Base-by-base conservation (phyloP, 2,888 invertebrate species). In the Pseudococcus longispinus region DNA sequence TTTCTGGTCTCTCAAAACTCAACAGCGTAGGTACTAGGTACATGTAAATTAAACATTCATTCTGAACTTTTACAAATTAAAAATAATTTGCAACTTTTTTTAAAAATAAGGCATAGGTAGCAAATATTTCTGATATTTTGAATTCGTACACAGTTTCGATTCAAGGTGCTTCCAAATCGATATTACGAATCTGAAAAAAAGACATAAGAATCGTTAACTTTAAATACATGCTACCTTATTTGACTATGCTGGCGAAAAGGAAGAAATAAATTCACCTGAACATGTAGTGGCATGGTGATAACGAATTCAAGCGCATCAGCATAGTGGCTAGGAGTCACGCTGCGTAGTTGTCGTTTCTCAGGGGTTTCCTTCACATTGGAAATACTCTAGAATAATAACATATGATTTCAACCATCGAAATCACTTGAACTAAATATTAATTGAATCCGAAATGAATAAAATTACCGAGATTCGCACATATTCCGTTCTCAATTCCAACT, bases 231-330 rank as follows among this genome's bases (percentile, higher is more conserved):
- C n/a, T n/a, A n/a, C n/a, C 37, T 37, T 8, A 46, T 13, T 46
- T 13, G 3, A 46, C 55, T 0, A 23, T 6, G 9, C 9, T 32
- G 37, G 8, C 37, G 9, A 37, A 37, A 2, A 32, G 15, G 74
- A 18, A 32, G 29, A 74, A 37, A 37, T 77, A 37, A 77, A 9
- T 18, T 20, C 77, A 70, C 85, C 85, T 70, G 85, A 70, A 85
- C 70, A 85, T 85, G 65, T n/a, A 65, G 74, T 15, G 85, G 65
- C 18, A 65, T 42, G 6, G 20, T 85, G 26, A 85, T 42, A 42
- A 70, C 23, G n/a, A 32, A 85, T 42, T 85, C n/a, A 26, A 85
- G 26, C 18, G 85, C 85, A 44, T 85, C 85, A 29, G 85, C 85
- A 44, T 65, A 70, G n/a, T 70, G 42, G 9, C 42, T 42, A 23